These are phyloP conservation scores for Falco novaeseelandiae DNA, from an alignment of 2,797 vertebrate species.

Conservation along the genomic window DNA sequence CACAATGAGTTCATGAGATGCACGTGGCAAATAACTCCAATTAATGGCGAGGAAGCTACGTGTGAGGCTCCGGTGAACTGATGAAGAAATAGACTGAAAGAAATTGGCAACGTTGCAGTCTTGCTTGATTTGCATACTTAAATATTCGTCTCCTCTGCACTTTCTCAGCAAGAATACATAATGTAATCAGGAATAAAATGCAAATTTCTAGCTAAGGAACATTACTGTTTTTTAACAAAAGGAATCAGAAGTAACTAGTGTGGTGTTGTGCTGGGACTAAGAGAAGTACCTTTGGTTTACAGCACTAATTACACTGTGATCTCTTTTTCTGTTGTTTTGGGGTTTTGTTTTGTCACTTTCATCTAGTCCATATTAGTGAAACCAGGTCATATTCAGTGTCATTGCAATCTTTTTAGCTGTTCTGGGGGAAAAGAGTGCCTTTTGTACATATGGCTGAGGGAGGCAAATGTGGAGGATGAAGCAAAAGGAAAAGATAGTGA, in stretches of 20 bases:
- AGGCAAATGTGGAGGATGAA: background rate
- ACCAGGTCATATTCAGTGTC: background rate
- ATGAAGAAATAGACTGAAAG: constrained; percentile 5
- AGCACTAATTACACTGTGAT: background rate
- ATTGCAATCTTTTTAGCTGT: background rate
- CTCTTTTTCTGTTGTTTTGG: background rate
- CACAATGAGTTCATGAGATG: background rate
- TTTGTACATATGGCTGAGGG: background rate
- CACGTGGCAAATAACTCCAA: background rate
- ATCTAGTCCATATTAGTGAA: background rate
- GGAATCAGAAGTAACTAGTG: background rate
- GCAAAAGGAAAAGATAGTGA: background rate
- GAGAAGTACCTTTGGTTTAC: constrained; percentile 11
- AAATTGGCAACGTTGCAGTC: background rate
- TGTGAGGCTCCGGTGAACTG: background rate
- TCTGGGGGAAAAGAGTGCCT: background rate
- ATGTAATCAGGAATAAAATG: constrained; percentile 47
- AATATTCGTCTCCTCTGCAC: constrained; percentile 1
- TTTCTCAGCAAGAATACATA: constrained; percentile 26
- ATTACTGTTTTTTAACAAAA: constrained; percentile 2
- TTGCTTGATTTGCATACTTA: background rate
- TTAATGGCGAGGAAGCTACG: background rate
- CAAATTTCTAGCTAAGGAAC: constrained; percentile 7
- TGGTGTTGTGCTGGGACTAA: background rate
- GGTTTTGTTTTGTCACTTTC: background rate